phyloP scores from a whole-genome alignment of 2,113 vertebrate species.

The Oostethus manadensis region DNA sequence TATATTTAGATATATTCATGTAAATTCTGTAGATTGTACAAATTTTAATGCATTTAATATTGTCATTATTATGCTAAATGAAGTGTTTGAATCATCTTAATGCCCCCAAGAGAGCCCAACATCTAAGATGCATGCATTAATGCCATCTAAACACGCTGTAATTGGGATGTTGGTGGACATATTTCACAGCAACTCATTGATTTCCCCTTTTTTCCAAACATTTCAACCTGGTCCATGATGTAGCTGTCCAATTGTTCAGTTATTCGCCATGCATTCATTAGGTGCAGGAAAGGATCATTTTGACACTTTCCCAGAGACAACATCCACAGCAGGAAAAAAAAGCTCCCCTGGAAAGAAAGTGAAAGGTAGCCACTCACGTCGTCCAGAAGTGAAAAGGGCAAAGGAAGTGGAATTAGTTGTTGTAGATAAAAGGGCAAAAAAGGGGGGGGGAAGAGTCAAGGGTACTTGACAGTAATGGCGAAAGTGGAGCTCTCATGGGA shows the following conservation, averaged over 20 bases:
- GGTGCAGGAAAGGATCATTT: constrained; percentile 78
- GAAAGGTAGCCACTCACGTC: constrained; percentile 77
- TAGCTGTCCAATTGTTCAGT: constrained; percentile 89
- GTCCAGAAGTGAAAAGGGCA: constrained; percentile 96
- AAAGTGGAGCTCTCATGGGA: constrained; percentile 90
- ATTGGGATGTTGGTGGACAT: constrained; percentile 95
- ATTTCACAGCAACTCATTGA: constrained; percentile 91
- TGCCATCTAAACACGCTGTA: constrained; percentile 79
- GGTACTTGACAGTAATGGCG: constrained; percentile 99
- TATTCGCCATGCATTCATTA: constrained; percentile 81
- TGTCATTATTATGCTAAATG: no score
- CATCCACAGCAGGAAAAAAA: constrained; percentile 54
- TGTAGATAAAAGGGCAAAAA: constrained; percentile 99
- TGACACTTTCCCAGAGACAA: constrained; percentile 85
- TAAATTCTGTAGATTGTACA: background rate
- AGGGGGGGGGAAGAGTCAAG: constrained; percentile 83
- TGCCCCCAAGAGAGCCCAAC: constrained; percentile 46
- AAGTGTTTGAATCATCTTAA: background rate
- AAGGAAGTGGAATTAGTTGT: constrained; percentile 98
- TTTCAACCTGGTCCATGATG: constrained; percentile 85
- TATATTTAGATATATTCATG: no score
- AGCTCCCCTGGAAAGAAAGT: constrained; percentile 30
- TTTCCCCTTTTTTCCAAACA: constrained; percentile 88
- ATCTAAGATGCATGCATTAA: constrained; percentile 69
- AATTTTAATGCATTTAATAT: background rate